A percentile compares a stretch with the other conserved stretches of the same genome.
These are phyloP conservation scores for Crotalus horridus DNA, from an alignment of 2,113 vertebrate genomes.

Conservation along the genomic window DNA sequence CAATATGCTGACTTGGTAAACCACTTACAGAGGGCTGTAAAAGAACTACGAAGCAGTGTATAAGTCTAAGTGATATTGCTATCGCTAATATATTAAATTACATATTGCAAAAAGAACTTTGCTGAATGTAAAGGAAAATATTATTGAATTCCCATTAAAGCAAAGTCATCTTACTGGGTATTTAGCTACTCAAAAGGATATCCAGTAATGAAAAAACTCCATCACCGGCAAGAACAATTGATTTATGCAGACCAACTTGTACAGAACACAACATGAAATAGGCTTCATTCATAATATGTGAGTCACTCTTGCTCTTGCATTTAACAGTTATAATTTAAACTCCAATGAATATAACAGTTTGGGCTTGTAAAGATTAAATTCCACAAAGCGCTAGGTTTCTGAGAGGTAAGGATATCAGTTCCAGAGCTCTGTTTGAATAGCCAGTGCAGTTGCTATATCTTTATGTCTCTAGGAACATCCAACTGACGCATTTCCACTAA, in stretches of 20 bases:
- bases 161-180: background rate
- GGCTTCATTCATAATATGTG: constrained; percentile 39
- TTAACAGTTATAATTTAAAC: background rate
- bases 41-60: background rate
- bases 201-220: constrained; percentile 13
- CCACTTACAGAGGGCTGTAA: background rate
- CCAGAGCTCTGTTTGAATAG: constrained; percentile 14
- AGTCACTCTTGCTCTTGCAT: background rate
- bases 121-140: background rate
- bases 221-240: constrained; percentile 33
- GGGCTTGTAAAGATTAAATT: constrained; percentile 39
- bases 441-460: background rate
- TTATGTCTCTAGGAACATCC: constrained; percentile 7
- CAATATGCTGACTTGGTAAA: background rate
- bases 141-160: background rate
- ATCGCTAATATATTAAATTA: background rate
- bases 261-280: constrained; percentile 51
- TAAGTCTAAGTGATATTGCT: background rate
- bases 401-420: constrained; percentile 6
- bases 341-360: background rate
- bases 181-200: background rate
- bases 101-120: background rate
- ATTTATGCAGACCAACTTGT: constrained; percentile 44
- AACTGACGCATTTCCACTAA: background rate
- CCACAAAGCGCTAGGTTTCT: constrained; percentile 6